phyloP scores from a whole-genome alignment of 2,113 vertebrate genomes.

The Heterocephalus glaber region DNA sequence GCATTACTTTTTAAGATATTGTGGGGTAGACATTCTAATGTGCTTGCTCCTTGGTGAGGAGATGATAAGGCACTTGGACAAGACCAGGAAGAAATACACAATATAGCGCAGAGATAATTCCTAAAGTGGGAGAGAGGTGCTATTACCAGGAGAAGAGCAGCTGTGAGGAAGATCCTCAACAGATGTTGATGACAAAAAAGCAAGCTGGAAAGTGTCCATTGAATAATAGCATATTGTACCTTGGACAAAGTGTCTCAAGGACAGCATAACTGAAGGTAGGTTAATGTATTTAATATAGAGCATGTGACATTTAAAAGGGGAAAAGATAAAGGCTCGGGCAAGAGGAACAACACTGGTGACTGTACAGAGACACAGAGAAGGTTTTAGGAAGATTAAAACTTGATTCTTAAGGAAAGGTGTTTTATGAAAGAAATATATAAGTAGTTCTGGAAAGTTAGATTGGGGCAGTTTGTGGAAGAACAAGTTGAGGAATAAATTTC shows the following conservation, averaged over 20 bases:
- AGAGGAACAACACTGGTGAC: not conserved
- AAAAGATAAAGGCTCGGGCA: not conserved
- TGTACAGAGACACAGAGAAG: not conserved
- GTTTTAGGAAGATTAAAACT: not conserved
- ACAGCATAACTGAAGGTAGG: not conserved
- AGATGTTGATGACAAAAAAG: not conserved
- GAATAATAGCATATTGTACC: not conserved
- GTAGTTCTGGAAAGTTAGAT: not conserved
- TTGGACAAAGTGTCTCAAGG: not conserved
- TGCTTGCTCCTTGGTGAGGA: not conserved
- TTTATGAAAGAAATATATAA: not conserved
- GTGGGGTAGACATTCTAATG: not conserved
- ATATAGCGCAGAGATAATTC: not conserved
- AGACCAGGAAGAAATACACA: not conserved
- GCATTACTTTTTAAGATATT: not conserved
- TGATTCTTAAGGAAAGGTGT: not conserved
- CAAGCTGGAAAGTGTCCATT: not conserved
- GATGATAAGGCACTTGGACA: not conserved
- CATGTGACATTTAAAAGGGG: not conserved
- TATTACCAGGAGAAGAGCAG: not conserved
- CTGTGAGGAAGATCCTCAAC: not conserved
- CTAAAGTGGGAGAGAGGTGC: not conserved
- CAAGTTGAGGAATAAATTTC: not conserved
- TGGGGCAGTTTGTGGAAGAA: not conserved
- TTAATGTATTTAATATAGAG: not conserved